Percentiles rank a stretch among this genome's conserved stretches.
Conservation (phyloP, 2,797 vertebrate genomes). For the Anabas testudineus region DNA sequence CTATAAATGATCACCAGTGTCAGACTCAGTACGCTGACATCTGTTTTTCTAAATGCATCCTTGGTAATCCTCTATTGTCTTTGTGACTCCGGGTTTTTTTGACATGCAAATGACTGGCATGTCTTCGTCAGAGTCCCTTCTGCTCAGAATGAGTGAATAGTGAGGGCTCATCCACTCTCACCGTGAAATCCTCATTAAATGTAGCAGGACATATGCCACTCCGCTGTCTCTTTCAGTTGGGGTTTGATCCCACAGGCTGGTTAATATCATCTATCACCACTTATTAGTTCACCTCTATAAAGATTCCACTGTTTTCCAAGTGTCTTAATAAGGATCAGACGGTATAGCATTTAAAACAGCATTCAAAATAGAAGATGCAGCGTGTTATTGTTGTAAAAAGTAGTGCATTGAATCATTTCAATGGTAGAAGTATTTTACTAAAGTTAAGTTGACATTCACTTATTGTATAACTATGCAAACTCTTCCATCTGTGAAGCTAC, state of each 20-base stretch:
- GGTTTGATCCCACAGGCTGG: conserved; percentile 56
- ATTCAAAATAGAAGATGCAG: conserved; percentile 7
- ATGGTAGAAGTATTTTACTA: not conserved
- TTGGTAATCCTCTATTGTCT: conserved; percentile 73
- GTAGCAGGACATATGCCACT: conserved; percentile 56
- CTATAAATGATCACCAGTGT: conserved; percentile 55
- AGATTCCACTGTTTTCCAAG: conserved; percentile 11
- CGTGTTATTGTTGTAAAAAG: too few relatives aligned
- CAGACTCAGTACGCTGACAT: conserved; percentile 69
- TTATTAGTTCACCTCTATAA: conserved; percentile 34
- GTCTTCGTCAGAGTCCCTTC: conserved; percentile 74
- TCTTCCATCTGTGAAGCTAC: conserved; percentile 28
- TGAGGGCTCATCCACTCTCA: conserved; percentile 52
- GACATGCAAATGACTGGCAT: conserved; percentile 78
- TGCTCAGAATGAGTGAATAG: conserved; percentile 36
- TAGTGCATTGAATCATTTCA: too few relatives aligned
- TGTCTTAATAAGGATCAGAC: not conserved
- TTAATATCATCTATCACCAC: conserved; percentile 66
- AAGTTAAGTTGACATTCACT: not conserved
- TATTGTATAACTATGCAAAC: conserved; percentile 18
- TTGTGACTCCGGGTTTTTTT: conserved; percentile 68
- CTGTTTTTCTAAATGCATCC: conserved; percentile 63
- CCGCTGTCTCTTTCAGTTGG: conserved; percentile 45
- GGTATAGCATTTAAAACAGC: not conserved
- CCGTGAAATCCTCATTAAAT: conserved; percentile 73